Percentiles rank a stretch among this genome's conserved stretches.
Evolutionary conservation across 2,113 vertebrate species (phyloP).

Genomic region (Gallinago jamesoni): DNA sequence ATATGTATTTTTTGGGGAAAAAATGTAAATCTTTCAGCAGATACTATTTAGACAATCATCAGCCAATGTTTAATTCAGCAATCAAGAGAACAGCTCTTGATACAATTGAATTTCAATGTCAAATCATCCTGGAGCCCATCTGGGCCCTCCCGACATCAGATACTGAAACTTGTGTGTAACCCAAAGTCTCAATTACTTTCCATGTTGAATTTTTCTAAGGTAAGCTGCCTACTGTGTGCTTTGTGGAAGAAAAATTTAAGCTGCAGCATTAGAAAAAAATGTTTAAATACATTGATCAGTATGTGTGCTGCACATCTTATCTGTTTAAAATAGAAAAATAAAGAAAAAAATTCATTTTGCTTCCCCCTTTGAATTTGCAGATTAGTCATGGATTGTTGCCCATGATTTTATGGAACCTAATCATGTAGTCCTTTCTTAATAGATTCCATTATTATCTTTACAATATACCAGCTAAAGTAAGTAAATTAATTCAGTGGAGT

Average conservation of each 20-base stretch:
- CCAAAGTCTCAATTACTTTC: background rate
- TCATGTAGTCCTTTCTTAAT: constrained; percentile 18
- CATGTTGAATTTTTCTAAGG: background rate
- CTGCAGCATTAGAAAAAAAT: background rate
- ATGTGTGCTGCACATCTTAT: background rate
- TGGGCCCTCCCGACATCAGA: background rate
- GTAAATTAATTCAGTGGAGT: constrained; percentile 31
- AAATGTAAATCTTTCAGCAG: background rate
- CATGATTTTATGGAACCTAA: constrained; percentile 17
- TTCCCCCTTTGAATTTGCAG: constrained; percentile 5
- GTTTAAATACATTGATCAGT: background rate
- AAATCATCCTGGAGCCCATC: background rate
- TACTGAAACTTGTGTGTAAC: background rate
- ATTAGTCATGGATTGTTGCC: constrained; percentile 49
- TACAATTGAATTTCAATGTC: background rate
- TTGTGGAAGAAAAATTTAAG: background rate
- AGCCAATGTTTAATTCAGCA: background rate
- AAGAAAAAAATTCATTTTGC: background rate
- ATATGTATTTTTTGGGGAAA: background rate
- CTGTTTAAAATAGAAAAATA: constrained; percentile 16
- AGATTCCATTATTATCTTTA: constrained; percentile 44
- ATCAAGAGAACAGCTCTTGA: background rate
- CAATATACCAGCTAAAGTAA: constrained; percentile 8
- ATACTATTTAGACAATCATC: background rate
- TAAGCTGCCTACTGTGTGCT: background rate